Evolutionary conservation across 2,113 vertebrate genomes (phyloP).

Genomic region (Perca flavescens): DNA sequence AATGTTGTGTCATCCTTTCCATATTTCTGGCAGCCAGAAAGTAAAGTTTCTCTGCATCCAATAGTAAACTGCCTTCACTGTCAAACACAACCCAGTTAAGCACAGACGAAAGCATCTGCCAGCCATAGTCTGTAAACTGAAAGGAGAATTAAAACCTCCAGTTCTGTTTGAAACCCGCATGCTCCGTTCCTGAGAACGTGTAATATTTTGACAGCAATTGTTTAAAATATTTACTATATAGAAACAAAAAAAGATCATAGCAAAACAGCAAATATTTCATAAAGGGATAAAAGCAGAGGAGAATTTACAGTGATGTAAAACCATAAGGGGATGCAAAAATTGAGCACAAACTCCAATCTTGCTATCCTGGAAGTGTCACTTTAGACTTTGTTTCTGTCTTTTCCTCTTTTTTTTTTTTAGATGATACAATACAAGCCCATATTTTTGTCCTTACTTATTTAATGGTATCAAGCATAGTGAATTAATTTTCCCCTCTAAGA

Average conservation of each 20-base stretch:
- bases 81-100: constrained; percentile 29
- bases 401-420: background rate
- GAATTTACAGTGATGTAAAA: constrained; percentile 17
- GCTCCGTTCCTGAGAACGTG: constrained; percentile 21
- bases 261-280: constrained; percentile 36
- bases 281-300: constrained; percentile 23
- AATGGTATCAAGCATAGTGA: background rate
- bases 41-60: constrained; percentile 9
- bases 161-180: constrained; percentile 29
- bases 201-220: constrained; percentile 55
- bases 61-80: constrained; percentile 7
- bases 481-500: background rate
- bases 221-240: constrained; percentile 49
- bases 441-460: constrained; percentile 21
- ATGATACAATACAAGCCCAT: constrained; percentile 1
- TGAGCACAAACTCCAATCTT: constrained; percentile 33
- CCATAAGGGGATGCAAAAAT: constrained; percentile 29
- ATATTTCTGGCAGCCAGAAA: constrained; percentile 24
- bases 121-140: constrained; percentile 20
- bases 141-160: constrained; percentile 27
- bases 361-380: constrained; percentile 55
- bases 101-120: constrained; percentile 4
- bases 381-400: background rate
- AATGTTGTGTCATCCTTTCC: constrained; percentile 25
- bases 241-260: constrained; percentile 28